Base-by-base conservation (phyloP, 2,888 invertebrate species). In the Rhamphomyia laevipes region DNA sequence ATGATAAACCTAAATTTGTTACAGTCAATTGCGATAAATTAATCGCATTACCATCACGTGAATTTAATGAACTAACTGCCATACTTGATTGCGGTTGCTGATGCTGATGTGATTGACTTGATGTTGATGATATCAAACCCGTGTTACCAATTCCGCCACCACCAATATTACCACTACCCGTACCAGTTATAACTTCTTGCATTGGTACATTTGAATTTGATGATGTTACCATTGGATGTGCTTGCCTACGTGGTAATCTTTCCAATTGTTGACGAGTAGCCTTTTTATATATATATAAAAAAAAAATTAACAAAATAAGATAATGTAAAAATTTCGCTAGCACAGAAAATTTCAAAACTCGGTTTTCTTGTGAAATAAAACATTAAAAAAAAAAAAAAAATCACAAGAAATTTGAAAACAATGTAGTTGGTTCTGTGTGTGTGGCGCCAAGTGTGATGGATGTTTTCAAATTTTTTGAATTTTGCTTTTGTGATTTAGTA, bases 221-320 rank as follows among this genome's bases (percentile, higher is more conserved):
- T 66, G 80, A 71, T 67, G 75, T 73, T 64, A 75, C 74, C 59
- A 79, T 75, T 53, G 78, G 79, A 64, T 84, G 86, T 48, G 82
- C 81, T 60, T 82, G 82, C 60, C 92, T 81, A 60, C 91, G 80
- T 59, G 92, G 92, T 68, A 91, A 77, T 55, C 92, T 79, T 72
- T 93, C 92, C 64, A 92, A 72, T 71, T 91, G 90, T 73, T 91
- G 91, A 57, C 92, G 81, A 55, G 86, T 85, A 63, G 84, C 86
- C 83, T 85, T 72, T 45, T 7, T 4, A 18, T 12, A 12, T n/a
- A 2, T 13, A 35, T 35, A n/a, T n/a, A 35, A 13, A 59, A 57
- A 31, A 33, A 12, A 9, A 56, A 62, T 42, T n/a, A 40, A 30
- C n/a, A n/a, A n/a, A n/a, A n/a, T n/a, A n/a, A n/a, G n/a, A n/a